Evolutionary conservation across 2,797 vertebrate species (phyloP), one percentile per base, ranked within the genome.

Genomic region (Centroberyx gerrardi): DNA sequence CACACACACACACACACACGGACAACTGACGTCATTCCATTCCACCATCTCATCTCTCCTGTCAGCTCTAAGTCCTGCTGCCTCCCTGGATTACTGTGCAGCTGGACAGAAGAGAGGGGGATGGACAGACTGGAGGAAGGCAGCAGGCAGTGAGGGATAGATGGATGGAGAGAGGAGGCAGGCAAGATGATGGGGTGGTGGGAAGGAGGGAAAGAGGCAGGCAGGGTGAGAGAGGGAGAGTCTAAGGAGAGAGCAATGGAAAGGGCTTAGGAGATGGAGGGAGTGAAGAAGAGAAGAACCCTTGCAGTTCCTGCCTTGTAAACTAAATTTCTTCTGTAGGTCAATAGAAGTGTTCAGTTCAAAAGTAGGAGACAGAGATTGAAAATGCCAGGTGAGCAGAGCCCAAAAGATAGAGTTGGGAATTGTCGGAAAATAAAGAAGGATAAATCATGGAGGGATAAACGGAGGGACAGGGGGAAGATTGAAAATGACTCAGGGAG

Each of bases 31-130:
- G 83, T 94, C 85, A 94, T 91, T 80, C 62, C 84, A 92, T 93
- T 93, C 90, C 90, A 84, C 85, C 88, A 88, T 95, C 91, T 95
- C 92, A 90, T 94, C 90, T 89, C 82, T 90, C 62, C 87, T 88
- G 87, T 92, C 91, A 93, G 76, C 83, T 81, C 81, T 86, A 93
- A 94, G 78, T 93, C 90, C 88, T 85, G 87, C 91, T 92, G 93
- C 89, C 91, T 94, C 88, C 76, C 79, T 68, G 80, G 92, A 93
- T 93, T 90, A 92, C 77, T 66, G 74, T 76, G 81, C 92, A 94
- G 90, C 91, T 93, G 89, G 90, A 91, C 84, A 76, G 83, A 89
- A 71, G 68, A 81, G 78, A 76, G 78, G 75, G 78, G 83, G 72
- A 76, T 66, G 58, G 59, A 61, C 22, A 17, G 78, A 72, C 46